Conservation (phyloP, 2,797 vertebrate genomes). For the Myotis pilosus region DNA sequence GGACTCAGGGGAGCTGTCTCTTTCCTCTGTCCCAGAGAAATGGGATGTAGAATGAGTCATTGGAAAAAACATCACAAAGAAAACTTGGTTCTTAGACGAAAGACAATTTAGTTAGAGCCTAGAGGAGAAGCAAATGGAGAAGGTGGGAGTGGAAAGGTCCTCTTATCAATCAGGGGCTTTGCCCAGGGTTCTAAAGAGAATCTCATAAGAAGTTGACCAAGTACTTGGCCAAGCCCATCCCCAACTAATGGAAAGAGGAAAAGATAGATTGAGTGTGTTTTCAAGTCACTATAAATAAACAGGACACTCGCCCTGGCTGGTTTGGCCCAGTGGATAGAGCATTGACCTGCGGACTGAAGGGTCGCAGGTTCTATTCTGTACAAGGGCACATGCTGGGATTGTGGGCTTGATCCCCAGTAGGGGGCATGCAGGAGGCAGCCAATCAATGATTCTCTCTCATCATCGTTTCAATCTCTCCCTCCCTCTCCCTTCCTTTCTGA, state of each 20-base stretch:
- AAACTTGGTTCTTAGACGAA: not conserved
- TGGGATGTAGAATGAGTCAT: not conserved
- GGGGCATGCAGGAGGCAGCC: too few relatives aligned
- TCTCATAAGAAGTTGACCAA: not conserved
- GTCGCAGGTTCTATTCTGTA: too few relatives aligned
- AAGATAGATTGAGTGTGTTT: not conserved
- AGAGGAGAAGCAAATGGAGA: not conserved
- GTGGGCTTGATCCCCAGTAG: too few relatives aligned
- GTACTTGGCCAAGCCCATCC: not conserved
- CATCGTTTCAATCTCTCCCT: too few relatives aligned
- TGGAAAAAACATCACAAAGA: not conserved
- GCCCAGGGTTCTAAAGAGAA: not conserved
- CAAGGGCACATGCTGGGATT: too few relatives aligned
- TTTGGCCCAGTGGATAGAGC: too few relatives aligned
- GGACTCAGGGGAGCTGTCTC: not conserved
- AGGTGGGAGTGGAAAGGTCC: not conserved
- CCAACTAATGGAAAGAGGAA: not conserved
- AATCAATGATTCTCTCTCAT: too few relatives aligned
- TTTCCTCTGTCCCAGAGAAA: not conserved
- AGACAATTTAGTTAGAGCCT: not conserved
- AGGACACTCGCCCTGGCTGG: not conserved
- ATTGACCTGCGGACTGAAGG: too few relatives aligned
- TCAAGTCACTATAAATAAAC: not conserved
- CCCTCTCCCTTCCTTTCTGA: too few relatives aligned
- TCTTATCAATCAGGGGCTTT: not conserved